phyloP scores from a whole-genome alignment of 2,797 vertebrate genomes.

The Tamandua tetradactyla region DNA sequence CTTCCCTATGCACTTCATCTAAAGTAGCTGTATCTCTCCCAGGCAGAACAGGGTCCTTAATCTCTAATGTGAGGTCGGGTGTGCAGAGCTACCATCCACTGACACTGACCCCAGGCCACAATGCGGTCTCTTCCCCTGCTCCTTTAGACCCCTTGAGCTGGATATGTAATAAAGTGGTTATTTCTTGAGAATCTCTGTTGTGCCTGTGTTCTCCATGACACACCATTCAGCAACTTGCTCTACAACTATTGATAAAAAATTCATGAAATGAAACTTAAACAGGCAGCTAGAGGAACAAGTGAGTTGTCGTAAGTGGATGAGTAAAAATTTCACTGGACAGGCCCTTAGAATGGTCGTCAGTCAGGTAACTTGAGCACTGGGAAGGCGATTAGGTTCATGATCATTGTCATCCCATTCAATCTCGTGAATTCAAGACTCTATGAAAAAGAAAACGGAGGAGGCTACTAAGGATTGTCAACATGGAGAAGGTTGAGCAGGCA shows the following conservation, averaged over 20 bases:
- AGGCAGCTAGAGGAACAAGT: neutral
- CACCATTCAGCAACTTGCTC: too few relatives aligned
- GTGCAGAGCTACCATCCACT: too few relatives aligned
- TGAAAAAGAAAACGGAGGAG: neutral
- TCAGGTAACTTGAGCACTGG: neutral
- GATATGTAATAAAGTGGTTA: too few relatives aligned
- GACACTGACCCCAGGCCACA: too few relatives aligned
- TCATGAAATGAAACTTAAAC: neutral
- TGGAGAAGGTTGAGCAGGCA: neutral
- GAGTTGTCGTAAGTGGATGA: neutral
- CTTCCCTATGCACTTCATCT: neutral
- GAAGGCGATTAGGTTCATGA: neutral
- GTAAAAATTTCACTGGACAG: neutral
- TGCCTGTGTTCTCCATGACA: too few relatives aligned
- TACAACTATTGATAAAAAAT: neutral
- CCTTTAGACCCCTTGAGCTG: too few relatives aligned
- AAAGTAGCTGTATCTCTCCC: neutral
- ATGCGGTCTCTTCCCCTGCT: too few relatives aligned
- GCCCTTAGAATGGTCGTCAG: neutral
- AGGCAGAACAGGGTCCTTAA: too few relatives aligned
- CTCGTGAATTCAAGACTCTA: neutral
- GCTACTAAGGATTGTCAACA: neutral
- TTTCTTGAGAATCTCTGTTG: too few relatives aligned
- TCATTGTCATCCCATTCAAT: neutral
- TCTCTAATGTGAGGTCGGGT: too few relatives aligned